These are phyloP conservation scores for Coreoperca whiteheadi DNA, from an alignment of 2,113 vertebrate genomes.

Conservation along the genomic window DNA sequence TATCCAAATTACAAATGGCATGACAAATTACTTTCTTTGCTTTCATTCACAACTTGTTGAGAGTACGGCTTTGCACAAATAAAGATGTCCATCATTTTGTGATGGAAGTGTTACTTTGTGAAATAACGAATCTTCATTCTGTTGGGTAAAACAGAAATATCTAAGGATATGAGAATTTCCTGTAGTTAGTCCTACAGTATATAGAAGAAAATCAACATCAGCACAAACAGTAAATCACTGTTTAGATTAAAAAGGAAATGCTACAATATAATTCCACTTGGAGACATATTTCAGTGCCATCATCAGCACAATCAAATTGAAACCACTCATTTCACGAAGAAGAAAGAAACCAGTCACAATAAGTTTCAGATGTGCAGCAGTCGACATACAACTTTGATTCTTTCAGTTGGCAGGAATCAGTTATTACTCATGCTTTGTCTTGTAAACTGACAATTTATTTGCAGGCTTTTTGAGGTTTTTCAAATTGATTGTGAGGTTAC, in stretches of 20 bases:
- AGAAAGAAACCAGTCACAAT: slow-evolving; percentile 8
- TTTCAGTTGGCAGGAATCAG: slow-evolving; percentile 39
- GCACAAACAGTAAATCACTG: not conserved
- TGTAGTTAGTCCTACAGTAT: not conserved
- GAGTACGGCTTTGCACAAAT: slow-evolving; percentile 1
- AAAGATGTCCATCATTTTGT: not conserved
- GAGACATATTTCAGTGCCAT: slow-evolving; percentile 4
- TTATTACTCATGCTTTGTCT: slow-evolving; percentile 53
- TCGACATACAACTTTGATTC: slow-evolving; percentile 31
- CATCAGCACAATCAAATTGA: not conserved
- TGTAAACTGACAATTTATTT: slow-evolving; percentile 53
- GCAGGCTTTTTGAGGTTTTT: slow-evolving; percentile 35
- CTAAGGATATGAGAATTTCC: not conserved
- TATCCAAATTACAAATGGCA: not conserved
- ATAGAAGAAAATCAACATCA: not conserved
- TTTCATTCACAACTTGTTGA: not conserved
- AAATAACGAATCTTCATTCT: not conserved
- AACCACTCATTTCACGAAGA: slow-evolving; percentile 14
- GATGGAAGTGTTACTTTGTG: not conserved
- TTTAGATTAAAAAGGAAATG: not conserved
- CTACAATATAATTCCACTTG: not conserved
- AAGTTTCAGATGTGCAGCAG: slow-evolving; percentile 47
- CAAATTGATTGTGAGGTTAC: slow-evolving; percentile 56
- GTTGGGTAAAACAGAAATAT: not conserved
- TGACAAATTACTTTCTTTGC: not conserved